Evolutionary conservation across 2,797 vertebrate genomes (phyloP).

Genomic region (Clarias pachynema): DNA sequence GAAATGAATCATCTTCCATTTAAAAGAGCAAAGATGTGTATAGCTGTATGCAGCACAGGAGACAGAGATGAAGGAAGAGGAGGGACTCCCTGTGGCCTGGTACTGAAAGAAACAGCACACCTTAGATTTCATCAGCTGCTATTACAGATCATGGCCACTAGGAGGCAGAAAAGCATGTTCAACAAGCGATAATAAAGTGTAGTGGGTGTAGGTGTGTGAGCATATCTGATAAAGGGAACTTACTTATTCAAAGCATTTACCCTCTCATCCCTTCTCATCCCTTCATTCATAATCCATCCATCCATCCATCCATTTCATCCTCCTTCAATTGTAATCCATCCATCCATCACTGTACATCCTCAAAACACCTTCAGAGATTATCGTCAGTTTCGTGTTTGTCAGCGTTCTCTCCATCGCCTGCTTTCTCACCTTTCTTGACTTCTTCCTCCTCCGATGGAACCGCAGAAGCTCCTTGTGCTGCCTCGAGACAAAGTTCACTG

Average conservation of each 20-base stretch:
- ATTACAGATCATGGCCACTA: constrained; percentile 35
- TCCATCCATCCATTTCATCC: background rate
- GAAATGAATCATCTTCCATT: background rate
- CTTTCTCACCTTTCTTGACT: constrained; percentile 82
- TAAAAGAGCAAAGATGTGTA: background rate
- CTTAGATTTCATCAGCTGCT: constrained; percentile 22
- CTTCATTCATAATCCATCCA: background rate
- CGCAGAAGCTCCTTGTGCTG: constrained; percentile 94
- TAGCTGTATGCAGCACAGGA: background rate
- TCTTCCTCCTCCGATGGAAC: constrained; percentile 84
- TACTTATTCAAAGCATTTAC: background rate
- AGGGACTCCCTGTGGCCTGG: background rate
- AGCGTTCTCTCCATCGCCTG: background rate
- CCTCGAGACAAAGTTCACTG: constrained; percentile 96
- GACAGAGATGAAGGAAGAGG: background rate
- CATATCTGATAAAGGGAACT: too few relatives aligned
- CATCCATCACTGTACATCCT: background rate
- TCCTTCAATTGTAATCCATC: background rate
- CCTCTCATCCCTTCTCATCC: background rate
- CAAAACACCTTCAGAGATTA: background rate
- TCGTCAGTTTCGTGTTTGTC: background rate
- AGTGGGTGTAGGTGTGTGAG: background rate
- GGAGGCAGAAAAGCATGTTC: constrained; percentile 37
- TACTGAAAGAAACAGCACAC: background rate
- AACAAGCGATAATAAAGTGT: background rate